Percentiles rank a stretch among this genome's conserved stretches.
Evolutionary conservation across 2,888 invertebrate genomes (phyloP).

Genomic region (Litoditis marina): DNA sequence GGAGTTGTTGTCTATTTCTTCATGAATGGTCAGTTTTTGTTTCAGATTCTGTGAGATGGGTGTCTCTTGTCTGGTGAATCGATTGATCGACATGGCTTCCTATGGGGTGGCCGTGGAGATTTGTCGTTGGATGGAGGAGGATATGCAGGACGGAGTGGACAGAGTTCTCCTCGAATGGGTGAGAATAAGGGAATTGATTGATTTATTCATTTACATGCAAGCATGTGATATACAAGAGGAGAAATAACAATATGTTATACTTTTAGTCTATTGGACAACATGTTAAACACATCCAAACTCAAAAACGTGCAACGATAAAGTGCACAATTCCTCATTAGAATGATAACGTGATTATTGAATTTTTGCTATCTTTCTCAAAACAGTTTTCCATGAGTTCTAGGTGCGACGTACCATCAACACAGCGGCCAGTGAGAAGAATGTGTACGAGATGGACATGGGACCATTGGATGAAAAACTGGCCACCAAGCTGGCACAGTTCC

Average conservation of each 20-base stretch:
- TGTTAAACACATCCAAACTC: too few species aligned
- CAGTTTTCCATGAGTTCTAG: neutral
- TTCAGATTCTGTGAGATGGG: slow-evolving; percentile 21
- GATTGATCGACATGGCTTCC: slow-evolving; percentile 38
- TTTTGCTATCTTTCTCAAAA: too few species aligned
- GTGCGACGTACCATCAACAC: slow-evolving; percentile 22
- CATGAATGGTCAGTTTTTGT: too few species aligned
- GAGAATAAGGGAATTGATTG: neutral
- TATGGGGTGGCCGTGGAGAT: slow-evolving; percentile 37
- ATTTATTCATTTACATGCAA: neutral
- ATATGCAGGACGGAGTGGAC: slow-evolving; percentile 34
- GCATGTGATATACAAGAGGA: neutral
- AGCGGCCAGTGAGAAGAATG: slow-evolving; percentile 19
- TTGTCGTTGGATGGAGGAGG: slow-evolving; percentile 34
- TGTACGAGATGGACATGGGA: slow-evolving; percentile 27
- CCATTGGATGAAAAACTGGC: slow-evolving; percentile 37
- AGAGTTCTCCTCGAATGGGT: slow-evolving; percentile 44
- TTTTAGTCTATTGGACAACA: too few species aligned
- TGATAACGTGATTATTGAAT: too few species aligned
- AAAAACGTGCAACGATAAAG: too few species aligned
- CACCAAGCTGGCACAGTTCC: slow-evolving; percentile 30
- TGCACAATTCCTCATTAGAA: too few species aligned
- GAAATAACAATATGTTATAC: neutral
- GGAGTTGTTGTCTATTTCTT: too few species aligned
- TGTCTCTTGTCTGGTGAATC: slow-evolving; percentile 28